phyloP scores from a whole-genome alignment of 2,888 invertebrate species.

The Ganaspis brasiliensis region DNA sequence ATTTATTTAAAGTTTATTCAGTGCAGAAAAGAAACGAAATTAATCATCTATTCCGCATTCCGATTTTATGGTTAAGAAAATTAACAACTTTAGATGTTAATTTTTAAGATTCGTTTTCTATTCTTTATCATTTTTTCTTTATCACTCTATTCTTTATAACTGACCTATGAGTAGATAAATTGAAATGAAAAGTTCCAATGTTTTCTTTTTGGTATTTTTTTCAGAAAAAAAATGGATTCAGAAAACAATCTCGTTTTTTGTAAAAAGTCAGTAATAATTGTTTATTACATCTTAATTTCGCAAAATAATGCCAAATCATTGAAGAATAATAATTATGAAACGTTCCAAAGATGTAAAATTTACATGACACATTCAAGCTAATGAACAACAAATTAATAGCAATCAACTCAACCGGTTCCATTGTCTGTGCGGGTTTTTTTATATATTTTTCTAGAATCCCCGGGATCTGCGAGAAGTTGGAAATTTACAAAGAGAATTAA shows the following conservation, averaged over 20 bases:
- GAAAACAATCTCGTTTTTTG: neutral
- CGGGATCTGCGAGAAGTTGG: slow-evolving; percentile 15
- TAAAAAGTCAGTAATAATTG: neutral
- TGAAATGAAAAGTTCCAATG: too few relatives aligned
- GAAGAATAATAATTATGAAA: slow-evolving; percentile 2
- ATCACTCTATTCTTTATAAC: too few relatives aligned
- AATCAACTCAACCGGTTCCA: slow-evolving; percentile 28
- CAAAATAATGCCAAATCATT: neutral
- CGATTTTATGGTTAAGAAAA: too few relatives aligned
- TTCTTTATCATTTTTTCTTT: too few relatives aligned
- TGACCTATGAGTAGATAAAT: too few relatives aligned
- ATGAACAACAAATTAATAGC: slow-evolving; percentile 17
- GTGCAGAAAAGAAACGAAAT: too few relatives aligned
- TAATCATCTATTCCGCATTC: too few relatives aligned
- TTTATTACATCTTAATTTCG: neutral
- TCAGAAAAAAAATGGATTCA: too few relatives aligned
- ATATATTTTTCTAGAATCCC: slow-evolving; percentile 4
- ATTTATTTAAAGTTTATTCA: too few relatives aligned
- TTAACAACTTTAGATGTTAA: too few relatives aligned
- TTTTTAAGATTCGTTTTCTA: too few relatives aligned
- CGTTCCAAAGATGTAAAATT: neutral
- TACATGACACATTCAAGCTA: slow-evolving; percentile 12
- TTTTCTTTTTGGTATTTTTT: too few relatives aligned
- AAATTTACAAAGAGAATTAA: slow-evolving; percentile 38
- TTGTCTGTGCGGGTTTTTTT: neutral